These are phyloP conservation scores for Eilema depressum DNA, from an alignment of 2,888 invertebrate species.

Conservation along the genomic window DNA sequence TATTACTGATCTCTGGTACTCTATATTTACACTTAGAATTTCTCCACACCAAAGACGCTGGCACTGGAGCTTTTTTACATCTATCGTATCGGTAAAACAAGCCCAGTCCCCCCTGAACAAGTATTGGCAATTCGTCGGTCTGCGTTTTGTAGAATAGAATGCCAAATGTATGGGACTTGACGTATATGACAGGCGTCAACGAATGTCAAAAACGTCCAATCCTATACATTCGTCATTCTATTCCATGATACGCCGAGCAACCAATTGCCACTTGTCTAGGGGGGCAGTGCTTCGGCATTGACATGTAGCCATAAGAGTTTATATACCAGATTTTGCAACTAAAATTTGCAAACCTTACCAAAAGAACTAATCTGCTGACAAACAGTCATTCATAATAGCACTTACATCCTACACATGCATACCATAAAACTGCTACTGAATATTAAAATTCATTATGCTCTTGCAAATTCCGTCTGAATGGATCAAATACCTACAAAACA, in stretches of 20 bases:
- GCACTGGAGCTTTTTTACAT: background rate
- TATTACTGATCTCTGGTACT: too few relatives aligned
- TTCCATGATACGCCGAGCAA: too few relatives aligned
- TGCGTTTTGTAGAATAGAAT: too few relatives aligned
- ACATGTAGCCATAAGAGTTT: background rate
- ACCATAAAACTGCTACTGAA: background rate
- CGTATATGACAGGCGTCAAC: too few relatives aligned
- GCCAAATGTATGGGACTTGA: too few relatives aligned
- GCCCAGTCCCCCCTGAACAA: too few relatives aligned
- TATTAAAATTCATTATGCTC: background rate
- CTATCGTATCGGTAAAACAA: too few relatives aligned
- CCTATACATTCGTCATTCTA: too few relatives aligned
- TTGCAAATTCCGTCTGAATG: background rate
- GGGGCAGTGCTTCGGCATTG: too few relatives aligned
- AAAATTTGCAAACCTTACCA: background rate
- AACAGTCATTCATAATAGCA: background rate
- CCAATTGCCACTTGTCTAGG: too few relatives aligned
- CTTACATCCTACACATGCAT: slow-evolving; percentile 2
- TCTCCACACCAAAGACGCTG: background rate
- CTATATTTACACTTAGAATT: background rate
- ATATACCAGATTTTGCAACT: background rate
- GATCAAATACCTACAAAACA: slow-evolving; percentile 31
- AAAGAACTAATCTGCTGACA: background rate
- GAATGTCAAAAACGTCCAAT: too few relatives aligned
- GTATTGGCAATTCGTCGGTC: too few relatives aligned